Base-by-base conservation (phyloP, 1,140 invertebrate genomes). In the Ephestia elutella region DNA sequence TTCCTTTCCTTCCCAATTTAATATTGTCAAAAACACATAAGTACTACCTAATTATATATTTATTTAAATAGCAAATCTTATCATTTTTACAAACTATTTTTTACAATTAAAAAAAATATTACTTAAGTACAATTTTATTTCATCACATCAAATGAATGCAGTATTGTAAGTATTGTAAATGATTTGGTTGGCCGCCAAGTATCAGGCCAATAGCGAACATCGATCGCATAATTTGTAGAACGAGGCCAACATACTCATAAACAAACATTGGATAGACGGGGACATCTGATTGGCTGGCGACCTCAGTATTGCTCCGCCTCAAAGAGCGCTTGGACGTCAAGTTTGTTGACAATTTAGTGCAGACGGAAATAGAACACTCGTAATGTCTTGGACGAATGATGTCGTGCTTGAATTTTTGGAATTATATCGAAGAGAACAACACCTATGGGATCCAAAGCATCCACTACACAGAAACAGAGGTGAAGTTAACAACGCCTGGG, bases 191-290 rank as follows among this genome's bases (percentile, higher is more conserved):
- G 67, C 63, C 50, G 68, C 63, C 71, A 73, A 73, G 66, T 63
- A 56, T 56, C 60, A 60, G 62, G 19, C 50, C 30, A 53, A 51
- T 63, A 58, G 44, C 68, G 63, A 74, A 74, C 71, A 78, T 78
- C 70, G 73, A 79, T 73, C 76, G 74, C 62, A 62, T 66, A 68
- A 66, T 75, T 73, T 75, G 73, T 79, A 65, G 68, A 73, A 72
- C 70, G 63, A 72, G 75, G 73, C 73, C 75, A 77, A 69, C 66
- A 64, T 63, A 68, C 48, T 57, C 61, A 70, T 68, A 71, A 70
- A 70, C 79, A 79, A 82, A 82, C 71, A 78, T 80, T 82, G 79
- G 79, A 68, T 68, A 69, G 54, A 61, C 54, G 56, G 55, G 49
- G 53, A 58, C 44, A 35, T 66, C 60, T 72, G 68, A 79, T 82